Base-by-base conservation (phyloP, 2,113 vertebrate genomes). In the Copsychus sechellarum region DNA sequence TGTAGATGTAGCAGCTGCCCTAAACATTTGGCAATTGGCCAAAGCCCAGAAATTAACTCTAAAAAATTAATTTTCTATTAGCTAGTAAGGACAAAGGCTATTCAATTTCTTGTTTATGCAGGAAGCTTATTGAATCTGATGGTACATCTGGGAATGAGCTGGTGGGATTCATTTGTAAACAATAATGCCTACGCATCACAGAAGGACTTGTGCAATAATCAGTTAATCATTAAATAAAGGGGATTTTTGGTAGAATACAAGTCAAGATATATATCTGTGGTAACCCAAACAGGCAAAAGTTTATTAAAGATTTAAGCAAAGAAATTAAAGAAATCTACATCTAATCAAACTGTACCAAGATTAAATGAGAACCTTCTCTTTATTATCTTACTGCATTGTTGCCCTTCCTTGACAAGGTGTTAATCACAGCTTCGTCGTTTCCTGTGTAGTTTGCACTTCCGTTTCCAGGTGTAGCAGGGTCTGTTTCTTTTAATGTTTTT, bases 41-140 rank as follows among this genome's bases (percentile, higher is more conserved):
- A 60, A 33, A 93, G 38, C 40, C 51, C 69, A 81, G 51, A 95
- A 96, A 77, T 78, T 91, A 95, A 78, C 80, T 74, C 43, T 53
- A 51, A 83, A 76, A 92, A 90, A 90, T 78, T 92, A 92, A 93
- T 93, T 93, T 95, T 89, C 56, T 86, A 14, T 84, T 66, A 81
- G 73, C 34, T 93, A 88, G 91, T 88, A 88, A 71, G 72, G 62
- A 78, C 88, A 94, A 94, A 92, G 91, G 65, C 60, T 72, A 86
- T 92, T 71, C 48, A 92, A 14, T 92, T 80, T 88, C 71, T 54
- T 88, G 86, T 88, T 96, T 86, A 25, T 93, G 56, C 77, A 71
- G 54, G 80, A 86, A 78, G 69, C 28, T 83, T 70, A 92, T 94
- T 96, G 92, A 94, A 78, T 93, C 42, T 88, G 92, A 90, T 51